Base-by-base conservation (phyloP, 2,888 invertebrate genomes). In the Pasiphila rectangulata region DNA sequence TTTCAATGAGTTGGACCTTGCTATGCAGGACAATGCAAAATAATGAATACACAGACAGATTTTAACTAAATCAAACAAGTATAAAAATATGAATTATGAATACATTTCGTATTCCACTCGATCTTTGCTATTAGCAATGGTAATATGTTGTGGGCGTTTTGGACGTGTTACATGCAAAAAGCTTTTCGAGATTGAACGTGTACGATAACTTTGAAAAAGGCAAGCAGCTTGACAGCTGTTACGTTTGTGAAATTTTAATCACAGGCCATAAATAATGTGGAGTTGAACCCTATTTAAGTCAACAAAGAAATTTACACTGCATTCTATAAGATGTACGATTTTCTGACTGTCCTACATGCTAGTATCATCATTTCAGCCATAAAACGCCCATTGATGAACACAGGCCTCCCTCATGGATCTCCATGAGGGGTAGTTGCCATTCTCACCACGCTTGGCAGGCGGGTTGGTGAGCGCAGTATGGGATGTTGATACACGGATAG, bases 171-270 rank as follows among this genome's bases (percentile, higher is more conserved):
- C 56, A 53, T 59, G 54, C 56, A 59, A 59, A 59, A 56, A 56
- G 52, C 54, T 53, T 51, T 52, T 44, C 32, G 46, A 50, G 53
- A 53, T 59, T 51, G 38, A 34, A 51, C 39, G 40, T 25, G 27
- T 27, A 24, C 32, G 58, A 56, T 56, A 56, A 42, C 37, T 47
- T 55, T 52, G 50, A 46, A 64, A 67, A 64, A 57, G 52, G 57
- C 50, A 44, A 58, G 52, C 53, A 51, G 39, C 48, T 56, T 48
- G 59, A 59, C 64, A 41, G 51, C 39, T 51, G 56, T 41, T 40
- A 47, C 49, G 42, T 56, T 57, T 63, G 57, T 54, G 47, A 51
- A 54, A 53, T 56, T 50, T 57, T 54, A 61, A 54, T 47, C 35
- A 32, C 30, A 19, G 20, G 38, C 23, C 24, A 35, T 23, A 42